Evolutionary conservation across 1,140 invertebrate species (phyloP), one percentile per base, ranked within the genome.

Genomic region (Drosophila bocqueti): DNA sequence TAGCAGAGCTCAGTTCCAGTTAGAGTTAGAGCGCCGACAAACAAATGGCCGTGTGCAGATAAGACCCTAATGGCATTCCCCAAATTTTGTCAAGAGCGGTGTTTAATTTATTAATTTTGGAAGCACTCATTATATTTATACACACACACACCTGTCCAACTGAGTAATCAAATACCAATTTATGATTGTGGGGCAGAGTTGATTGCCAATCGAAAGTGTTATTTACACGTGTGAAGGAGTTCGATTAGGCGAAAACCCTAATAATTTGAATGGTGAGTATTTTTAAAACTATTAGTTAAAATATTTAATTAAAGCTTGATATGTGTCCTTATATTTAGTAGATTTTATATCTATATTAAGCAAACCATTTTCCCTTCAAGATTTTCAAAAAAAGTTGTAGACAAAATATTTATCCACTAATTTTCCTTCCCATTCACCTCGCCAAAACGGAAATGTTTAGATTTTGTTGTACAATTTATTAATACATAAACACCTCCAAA

Each of bases 391-490:
- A 10, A n/a, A 26, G 2, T 26, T 7, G 11, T 40, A 58, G 4
- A 13, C n/a, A 21, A 29, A 21, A 29, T 62, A 36, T 40, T 67
- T 59, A 50, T 21, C 7, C 15, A 38, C 15, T 54, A n/a, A 60
- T 60, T 60, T 13, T 24, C 10, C 24, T 49, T 40, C 29, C 24
- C 66, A 45, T 47, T 52, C 45, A 43, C 43, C 57, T 78, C 74
- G 60, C n/a, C 57, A 60, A 5, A 46, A 57, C 57, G 50, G 79
- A 69, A 68, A 62, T 69, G 50, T 45, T 83, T 62, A 45, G 21
- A 64, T 58, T 40, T 69, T 62, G 34, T 54, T 62, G 45, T 40
- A 46, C 42, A 64, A 78, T 65, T 82, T 67, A 74, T 78, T 78
- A 77, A 72, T 50, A 18, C 36, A 61, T 60, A 66, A 38, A 76